These are phyloP conservation scores for Nyctibius bracteatus DNA, from an alignment of 2,113 vertebrate genomes.

Conservation along the genomic window DNA sequence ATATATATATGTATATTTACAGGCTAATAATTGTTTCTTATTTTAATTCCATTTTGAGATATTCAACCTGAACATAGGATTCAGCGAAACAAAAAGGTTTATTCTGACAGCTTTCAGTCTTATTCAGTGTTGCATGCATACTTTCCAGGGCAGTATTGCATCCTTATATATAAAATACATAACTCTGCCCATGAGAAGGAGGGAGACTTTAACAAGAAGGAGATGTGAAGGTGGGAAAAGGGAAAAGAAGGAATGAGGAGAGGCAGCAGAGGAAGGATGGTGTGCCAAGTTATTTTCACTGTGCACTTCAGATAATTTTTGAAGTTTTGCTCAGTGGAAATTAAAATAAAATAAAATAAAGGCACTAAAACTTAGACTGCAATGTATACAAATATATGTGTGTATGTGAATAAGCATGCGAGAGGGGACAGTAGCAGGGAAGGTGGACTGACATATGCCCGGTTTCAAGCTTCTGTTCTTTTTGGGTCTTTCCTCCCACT, in stretches of 20 bases:
- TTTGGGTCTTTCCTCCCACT: neutral
- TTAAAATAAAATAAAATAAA: neutral
- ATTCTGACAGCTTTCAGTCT: neutral
- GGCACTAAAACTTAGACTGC: neutral
- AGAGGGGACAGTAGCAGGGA: neutral
- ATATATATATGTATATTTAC: neutral
- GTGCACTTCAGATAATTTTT: neutral
- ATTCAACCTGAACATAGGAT: neutral
- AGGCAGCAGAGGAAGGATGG: neutral
- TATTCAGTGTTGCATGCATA: neutral
- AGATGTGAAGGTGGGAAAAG: neutral
- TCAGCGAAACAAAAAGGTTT: neutral
- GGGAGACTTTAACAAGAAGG: neutral
- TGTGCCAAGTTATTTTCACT: neutral
- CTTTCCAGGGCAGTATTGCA: neutral
- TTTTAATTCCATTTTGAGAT: neutral
- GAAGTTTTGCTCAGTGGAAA: neutral
- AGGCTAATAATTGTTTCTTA: neutral
- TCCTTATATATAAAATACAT: neutral
- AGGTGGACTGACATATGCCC: neutral
- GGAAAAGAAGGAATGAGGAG: neutral
- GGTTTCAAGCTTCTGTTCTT: neutral
- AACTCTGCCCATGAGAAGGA: neutral
- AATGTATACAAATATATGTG: neutral
- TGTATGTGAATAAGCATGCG: too few species aligned